Evolutionary conservation across 2,888 invertebrate species (phyloP), one percentile per base, ranked within the genome.

Genomic region (Encarsia formosa): DNA sequence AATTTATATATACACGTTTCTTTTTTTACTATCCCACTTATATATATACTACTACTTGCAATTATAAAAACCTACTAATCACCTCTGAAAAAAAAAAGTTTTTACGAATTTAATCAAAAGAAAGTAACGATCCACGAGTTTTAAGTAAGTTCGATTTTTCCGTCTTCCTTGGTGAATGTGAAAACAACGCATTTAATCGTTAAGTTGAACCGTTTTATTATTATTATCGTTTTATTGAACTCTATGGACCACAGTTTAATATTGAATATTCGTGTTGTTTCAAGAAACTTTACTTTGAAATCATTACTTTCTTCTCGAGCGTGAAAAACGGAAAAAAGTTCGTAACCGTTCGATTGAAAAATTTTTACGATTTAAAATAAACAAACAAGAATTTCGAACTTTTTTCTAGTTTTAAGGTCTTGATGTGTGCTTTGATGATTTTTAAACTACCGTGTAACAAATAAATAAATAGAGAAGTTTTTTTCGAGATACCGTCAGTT

Each of bases 211-310:
- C n/a, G n/a, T n/a, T n/a, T n/a, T n/a, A n/a, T n/a, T n/a, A n/a
- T n/a, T n/a, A n/a, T n/a, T n/a, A n/a, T n/a, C n/a, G n/a, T 19
- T 45, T 32, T 32, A 52, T 35, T 41, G 19, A 49, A 49, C 49
- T 38, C 42, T 38, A 52, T 38, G 55, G 55, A 55, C 55, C 55
- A 55, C 49, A 52, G 38, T 49, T 55, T 43, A 20, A 56, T 45
- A 45, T 20, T 48, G 40, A 42, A 20, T 52, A 37, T 46, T 15
- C 29, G 34, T 49, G 19, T 37, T 22, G 13, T 8, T 29, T 29
- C 9, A 20, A 45, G 19, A 13, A 40, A n/a, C 42, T 37, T 22
- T 15, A 39, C 46, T 52, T 45, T 22, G 32, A 46, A 42, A 29
- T n/a, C 20, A 34, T 34, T 43, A 46, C 47, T 13, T 43, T 24